A percentile compares a stretch with the other conserved stretches of the same genome.
These are phyloP conservation scores for Misgurnus anguillicaudatus DNA, from an alignment of 2,113 vertebrate genomes.

Conservation along the genomic window DNA sequence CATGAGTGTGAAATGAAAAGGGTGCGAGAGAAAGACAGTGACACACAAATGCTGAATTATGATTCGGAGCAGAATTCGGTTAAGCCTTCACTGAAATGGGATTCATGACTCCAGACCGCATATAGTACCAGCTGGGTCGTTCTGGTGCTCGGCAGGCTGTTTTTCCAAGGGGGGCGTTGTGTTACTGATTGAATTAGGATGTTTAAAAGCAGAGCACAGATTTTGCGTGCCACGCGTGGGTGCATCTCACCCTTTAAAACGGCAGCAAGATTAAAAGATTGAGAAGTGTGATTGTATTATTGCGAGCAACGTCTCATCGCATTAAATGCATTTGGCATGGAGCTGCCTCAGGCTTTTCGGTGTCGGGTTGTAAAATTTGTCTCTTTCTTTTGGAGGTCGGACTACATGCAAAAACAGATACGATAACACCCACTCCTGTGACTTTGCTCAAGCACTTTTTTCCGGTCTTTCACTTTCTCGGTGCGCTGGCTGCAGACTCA, in stretches of 20 bases:
- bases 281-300: slow-evolving; percentile 29
- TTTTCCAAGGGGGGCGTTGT: slow-evolving; percentile 16
- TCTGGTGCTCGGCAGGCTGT: slow-evolving; percentile 29
- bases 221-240: slow-evolving; percentile 23
- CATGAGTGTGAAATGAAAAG: slow-evolving; percentile 21
- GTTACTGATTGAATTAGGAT: slow-evolving; percentile 43
- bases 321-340: slow-evolving; percentile 21
- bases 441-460: slow-evolving; percentile 25
- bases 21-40: slow-evolving; percentile 16
- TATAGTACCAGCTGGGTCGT: slow-evolving; percentile 24
- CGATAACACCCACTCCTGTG: slow-evolving; percentile 34
- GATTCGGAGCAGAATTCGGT: slow-evolving; percentile 39
- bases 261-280: slow-evolving; percentile 39
- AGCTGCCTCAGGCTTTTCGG: slow-evolving; percentile 9
- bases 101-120: slow-evolving; percentile 21
- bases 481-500: slow-evolving; percentile 47
- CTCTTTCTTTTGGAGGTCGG: slow-evolving; percentile 14
- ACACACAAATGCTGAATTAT: slow-evolving; percentile 31
- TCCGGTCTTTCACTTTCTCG: slow-evolving; percentile 18
- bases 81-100: slow-evolving; percentile 20
- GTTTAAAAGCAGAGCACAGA: slow-evolving; percentile 32
- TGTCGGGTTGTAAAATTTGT: slow-evolving; percentile 26
- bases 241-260: slow-evolving; percentile 13
- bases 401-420: slow-evolving; percentile 35
- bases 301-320: slow-evolving; percentile 3